Percentiles rank a stretch among this genome's conserved stretches.
These are phyloP conservation scores for Motacilla tschutschensis DNA, from an alignment of 2,113 vertebrate genomes.

Conservation along the genomic window DNA sequence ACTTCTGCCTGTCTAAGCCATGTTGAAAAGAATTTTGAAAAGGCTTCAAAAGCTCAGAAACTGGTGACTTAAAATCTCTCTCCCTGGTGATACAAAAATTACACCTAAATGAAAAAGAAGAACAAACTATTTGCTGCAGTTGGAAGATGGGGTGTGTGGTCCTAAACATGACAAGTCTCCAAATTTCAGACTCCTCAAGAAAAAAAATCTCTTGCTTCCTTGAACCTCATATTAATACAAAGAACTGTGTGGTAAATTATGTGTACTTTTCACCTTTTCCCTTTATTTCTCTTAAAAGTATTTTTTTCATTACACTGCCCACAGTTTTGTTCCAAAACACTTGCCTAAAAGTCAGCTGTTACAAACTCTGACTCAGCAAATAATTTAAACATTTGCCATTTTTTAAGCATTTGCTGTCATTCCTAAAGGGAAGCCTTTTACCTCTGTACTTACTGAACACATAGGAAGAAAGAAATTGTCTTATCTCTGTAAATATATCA, in stretches of 20 bases:
- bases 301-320: background rate
- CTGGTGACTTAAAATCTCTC: background rate
- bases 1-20: conserved; percentile 28
- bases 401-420: background rate
- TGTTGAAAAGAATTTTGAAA: conserved; percentile 21
- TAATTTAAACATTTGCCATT: background rate
- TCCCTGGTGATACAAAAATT: background rate
- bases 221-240: background rate
- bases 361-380: background rate
- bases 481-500: background rate
- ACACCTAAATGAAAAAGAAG: background rate
- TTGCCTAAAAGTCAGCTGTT: background rate
- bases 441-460: background rate
- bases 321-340: background rate
- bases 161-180: background rate
- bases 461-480: background rate
- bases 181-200: background rate
- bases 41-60: conserved; percentile 3
- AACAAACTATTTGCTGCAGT: background rate
- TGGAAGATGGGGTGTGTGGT: background rate
- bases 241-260: background rate
- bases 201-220: background rate
- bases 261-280: background rate
- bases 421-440: background rate
- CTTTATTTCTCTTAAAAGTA: background rate